Evolutionary conservation across 1,140 invertebrate genomes (phyloP), one percentile per base, ranked within the genome.

Genomic region (Pygmarrhopalites habei): DNA sequence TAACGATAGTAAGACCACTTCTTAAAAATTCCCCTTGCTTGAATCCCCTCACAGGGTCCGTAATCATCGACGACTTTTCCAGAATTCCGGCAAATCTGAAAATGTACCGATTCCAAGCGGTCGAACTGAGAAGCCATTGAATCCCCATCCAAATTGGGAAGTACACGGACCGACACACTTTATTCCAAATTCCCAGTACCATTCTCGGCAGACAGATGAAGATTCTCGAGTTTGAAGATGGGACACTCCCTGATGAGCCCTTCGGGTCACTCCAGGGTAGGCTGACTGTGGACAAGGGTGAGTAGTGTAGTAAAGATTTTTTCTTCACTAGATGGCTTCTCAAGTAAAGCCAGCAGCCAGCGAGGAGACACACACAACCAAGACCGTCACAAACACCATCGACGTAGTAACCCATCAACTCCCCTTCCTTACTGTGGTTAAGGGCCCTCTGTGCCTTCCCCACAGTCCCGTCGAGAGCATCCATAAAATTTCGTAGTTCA

Each of bases 101-200:
- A 69, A 90, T 88, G 64, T 88, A 89, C 14, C 86, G 81, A 77
- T 90, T 89, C 88, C 88, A 90, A 2, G 83, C 82, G 63, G 83
- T 76, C 5, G 86, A 88, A 52, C 84, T 85, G 1, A 89, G 72
- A 28, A 87, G 70, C 66, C 89, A 76, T 71, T 88, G 86, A 2
- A 84, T 81, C 19, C 81, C 81, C 60, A 87, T 83, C 65, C 85
- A 79, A 17, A 82, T 73, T 28, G 87, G 75, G 52, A 85, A 84
- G 65, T 81, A 79, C 1, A 82, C 76, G 14, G 86, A 14, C 44
- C 15, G 3, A 5, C 21, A 10, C 28, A 12, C 19, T 12, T 5
- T 21, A 17, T 57, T 12, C 12, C 23, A 4, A 19, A 21, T 17
- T 14, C 17, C 2, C 2, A n/a, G 28, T 14, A 10, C 55, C 21